Percentiles rank a stretch among this genome's conserved stretches.
Evolutionary conservation across 2,113 vertebrate genomes (phyloP).

Genomic region (Chionomys nivalis): DNA sequence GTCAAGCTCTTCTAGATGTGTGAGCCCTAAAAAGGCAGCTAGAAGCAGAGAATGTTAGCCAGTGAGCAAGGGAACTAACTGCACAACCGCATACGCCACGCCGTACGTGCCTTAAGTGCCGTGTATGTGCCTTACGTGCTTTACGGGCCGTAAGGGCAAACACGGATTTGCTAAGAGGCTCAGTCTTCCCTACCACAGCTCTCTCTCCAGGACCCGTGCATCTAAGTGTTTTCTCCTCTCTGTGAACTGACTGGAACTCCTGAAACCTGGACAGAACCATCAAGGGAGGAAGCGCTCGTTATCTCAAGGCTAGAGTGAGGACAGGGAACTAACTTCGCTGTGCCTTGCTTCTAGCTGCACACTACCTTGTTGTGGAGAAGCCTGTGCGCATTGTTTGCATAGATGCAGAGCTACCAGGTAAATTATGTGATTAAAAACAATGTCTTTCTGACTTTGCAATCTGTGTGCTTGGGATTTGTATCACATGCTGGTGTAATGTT

Average conservation of each 20-base stretch:
- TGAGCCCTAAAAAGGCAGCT: constrained; percentile 95
- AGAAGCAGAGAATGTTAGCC: constrained; percentile 69
- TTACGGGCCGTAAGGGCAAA: neutral
- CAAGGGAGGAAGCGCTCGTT: neutral
- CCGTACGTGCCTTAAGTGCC: neutral
- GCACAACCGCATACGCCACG: neutral
- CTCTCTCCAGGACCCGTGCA: neutral
- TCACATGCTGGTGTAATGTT: neutral
- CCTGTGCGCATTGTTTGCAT: neutral
- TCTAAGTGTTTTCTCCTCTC: neutral
- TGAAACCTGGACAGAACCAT: neutral
- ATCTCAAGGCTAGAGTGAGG: neutral
- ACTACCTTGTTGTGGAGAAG: neutral
- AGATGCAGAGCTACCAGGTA: neutral
- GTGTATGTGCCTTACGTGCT: too few species aligned
- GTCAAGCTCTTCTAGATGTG: constrained; percentile 94
- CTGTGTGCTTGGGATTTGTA: neutral
- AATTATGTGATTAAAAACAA: neutral
- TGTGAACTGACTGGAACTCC: constrained; percentile 11
- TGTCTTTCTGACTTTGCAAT: neutral
- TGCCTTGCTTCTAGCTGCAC: neutral
- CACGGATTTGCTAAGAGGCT: neutral
- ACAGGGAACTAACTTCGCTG: neutral
- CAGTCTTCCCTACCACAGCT: neutral
- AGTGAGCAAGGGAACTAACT: neutral